Evolutionary conservation across 2,113 vertebrate species (phyloP).

Genomic region (Rhombomys opimus): DNA sequence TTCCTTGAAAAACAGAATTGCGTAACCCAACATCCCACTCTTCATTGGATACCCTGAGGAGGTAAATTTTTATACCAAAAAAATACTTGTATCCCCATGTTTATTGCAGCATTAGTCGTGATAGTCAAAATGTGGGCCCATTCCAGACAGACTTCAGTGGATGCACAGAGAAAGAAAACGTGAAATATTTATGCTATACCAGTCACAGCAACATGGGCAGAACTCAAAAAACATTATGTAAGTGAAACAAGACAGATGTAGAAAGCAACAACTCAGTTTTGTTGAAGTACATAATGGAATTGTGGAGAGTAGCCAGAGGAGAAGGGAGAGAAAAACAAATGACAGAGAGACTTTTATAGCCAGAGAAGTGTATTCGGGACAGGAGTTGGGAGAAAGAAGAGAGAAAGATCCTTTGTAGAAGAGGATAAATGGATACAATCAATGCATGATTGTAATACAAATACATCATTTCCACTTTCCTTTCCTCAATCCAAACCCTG

Average conservation of each 20-base stretch:
- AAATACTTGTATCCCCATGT: neutral
- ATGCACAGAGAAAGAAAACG: neutral
- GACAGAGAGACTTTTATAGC: neutral
- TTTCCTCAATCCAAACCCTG: neutral
- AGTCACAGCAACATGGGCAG: neutral
- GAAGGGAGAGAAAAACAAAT: neutral
- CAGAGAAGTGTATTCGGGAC: neutral
- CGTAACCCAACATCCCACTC: neutral
- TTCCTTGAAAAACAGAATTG: neutral
- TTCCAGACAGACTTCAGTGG: neutral
- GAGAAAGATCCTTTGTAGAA: neutral
- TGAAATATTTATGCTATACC: neutral
- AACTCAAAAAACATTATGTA: neutral
- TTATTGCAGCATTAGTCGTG: neutral
- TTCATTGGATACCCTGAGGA: neutral
- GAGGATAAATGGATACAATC: neutral
- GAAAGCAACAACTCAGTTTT: neutral
- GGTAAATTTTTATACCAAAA: neutral
- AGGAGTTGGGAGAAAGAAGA: neutral
- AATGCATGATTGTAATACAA: neutral
- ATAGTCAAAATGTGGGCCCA: neutral
- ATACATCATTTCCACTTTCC: neutral
- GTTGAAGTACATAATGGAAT: neutral
- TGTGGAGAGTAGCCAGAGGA: neutral
- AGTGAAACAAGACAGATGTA: neutral